These are phyloP conservation scores for Pipra filicauda DNA, from an alignment of 2,113 vertebrate genomes.

Conservation along the genomic window DNA sequence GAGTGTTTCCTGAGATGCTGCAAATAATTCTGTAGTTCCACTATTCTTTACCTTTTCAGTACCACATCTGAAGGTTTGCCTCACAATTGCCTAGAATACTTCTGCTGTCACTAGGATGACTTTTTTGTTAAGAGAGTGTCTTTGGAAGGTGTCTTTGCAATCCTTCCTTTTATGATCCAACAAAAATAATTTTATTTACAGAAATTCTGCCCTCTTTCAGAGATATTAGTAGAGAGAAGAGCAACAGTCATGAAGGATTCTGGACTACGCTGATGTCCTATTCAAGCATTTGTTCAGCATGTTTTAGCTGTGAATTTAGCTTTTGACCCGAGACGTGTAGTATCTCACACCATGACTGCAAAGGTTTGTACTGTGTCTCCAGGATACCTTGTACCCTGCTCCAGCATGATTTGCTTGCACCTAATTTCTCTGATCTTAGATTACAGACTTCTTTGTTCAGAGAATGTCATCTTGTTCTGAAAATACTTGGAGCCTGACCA, in stretches of 20 bases:
- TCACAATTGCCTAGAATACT: background rate
- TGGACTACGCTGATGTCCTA: background rate
- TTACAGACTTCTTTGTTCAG: conserved; percentile 32
- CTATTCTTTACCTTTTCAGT: background rate
- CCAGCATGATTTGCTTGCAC: background rate
- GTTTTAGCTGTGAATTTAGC: background rate
- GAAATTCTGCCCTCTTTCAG: background rate
- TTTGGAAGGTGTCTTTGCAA: background rate
- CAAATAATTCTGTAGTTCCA: background rate
- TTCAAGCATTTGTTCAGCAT: background rate
- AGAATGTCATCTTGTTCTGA: conserved; percentile 35
- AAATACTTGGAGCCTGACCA: background rate
- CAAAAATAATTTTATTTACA: background rate
- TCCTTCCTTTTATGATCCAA: background rate
- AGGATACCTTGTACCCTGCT: background rate
- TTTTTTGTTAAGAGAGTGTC: background rate
- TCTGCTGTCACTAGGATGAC: background rate
- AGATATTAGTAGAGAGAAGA: background rate
- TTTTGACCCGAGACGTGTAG: background rate
- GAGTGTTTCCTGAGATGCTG: background rate
- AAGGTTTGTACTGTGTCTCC: background rate
- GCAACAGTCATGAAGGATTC: background rate
- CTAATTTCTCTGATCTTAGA: conserved; percentile 34
- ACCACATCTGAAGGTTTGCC: background rate
- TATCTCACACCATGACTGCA: background rate